Percentiles rank a stretch among this genome's conserved stretches.
Conservation (phyloP, 2,888 invertebrate genomes). For the Doris montereyensis region DNA sequence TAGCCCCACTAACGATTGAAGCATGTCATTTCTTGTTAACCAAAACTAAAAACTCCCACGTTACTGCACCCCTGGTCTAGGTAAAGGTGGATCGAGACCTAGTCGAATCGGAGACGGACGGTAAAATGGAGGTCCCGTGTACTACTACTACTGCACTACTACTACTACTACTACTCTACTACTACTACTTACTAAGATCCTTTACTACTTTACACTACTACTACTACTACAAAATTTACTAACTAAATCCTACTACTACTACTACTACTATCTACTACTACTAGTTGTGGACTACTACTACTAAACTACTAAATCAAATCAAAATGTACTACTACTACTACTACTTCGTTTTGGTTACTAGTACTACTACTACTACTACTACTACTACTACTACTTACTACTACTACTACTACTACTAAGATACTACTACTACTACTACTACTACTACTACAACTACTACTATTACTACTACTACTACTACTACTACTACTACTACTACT, state of each 20-base stretch:
- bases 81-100: too few species aligned
- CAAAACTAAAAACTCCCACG: too few species aligned
- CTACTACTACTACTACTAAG: slow-evolving; percentile 10
- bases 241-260: slow-evolving; percentile 31
- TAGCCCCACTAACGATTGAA: too few species aligned
- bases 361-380: slow-evolving; percentile 9
- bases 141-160: slow-evolving; percentile 34
- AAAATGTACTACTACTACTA: neutral
- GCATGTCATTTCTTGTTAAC: too few species aligned
- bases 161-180: slow-evolving; percentile 36
- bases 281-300: slow-evolving; percentile 41
- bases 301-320: too few species aligned
- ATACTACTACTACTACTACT: slow-evolving; percentile 23
- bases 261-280: slow-evolving; percentile 38
- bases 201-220: too few species aligned
- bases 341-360: slow-evolving; percentile 15
- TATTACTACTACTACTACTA: neutral
- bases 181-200: too few species aligned
- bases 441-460: slow-evolving; percentile 17
- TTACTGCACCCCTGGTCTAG: too few species aligned
- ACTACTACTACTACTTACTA: slow-evolving; percentile 9
- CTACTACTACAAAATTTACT: slow-evolving; percentile 38
- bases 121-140: too few species aligned
- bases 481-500: slow-evolving; percentile 35
- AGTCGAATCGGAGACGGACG: too few species aligned